Percentiles rank a stretch among this genome's conserved stretches.
phyloP scores from a whole-genome alignment of 2,113 vertebrate species.

The Asarcornis scutulata region DNA sequence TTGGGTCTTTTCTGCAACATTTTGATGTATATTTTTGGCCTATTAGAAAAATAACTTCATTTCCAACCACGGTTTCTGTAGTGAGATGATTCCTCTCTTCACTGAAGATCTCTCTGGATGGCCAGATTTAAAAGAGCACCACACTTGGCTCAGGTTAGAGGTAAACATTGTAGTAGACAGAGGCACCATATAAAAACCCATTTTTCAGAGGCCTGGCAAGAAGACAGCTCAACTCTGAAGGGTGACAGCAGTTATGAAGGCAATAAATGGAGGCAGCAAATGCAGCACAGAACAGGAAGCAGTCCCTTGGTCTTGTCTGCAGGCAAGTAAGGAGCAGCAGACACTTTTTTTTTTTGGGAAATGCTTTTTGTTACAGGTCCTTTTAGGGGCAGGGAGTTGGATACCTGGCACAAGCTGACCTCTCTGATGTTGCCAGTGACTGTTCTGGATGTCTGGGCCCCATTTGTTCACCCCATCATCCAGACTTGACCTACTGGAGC shows the following conservation, averaged over 20 bases:
- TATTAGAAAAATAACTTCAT: constrained; percentile 36
- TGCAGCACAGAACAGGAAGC: background rate
- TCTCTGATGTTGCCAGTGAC: background rate
- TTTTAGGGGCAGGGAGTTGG: background rate
- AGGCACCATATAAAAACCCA: background rate
- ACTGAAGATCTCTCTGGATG: background rate
- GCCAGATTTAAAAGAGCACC: background rate
- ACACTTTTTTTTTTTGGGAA: background rate
- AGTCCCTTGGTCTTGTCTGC: background rate
- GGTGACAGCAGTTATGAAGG: background rate
- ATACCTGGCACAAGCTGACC: background rate
- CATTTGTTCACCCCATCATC: background rate
- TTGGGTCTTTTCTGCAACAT: background rate
- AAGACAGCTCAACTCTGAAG: background rate
- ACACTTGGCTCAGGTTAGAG: background rate
- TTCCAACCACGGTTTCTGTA: constrained; percentile 7
- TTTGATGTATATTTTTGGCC: constrained; percentile 22
- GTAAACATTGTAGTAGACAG: background rate
- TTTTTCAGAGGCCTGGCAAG: background rate
- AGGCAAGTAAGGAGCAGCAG: background rate
- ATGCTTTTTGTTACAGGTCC: background rate
- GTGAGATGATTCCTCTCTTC: background rate
- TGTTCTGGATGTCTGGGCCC: background rate
- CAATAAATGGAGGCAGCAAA: background rate
- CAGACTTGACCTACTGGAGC: background rate